Evolutionary conservation across 2,113 vertebrate species (phyloP), one percentile per base, ranked within the genome.

Genomic region (Geococcyx californianus): DNA sequence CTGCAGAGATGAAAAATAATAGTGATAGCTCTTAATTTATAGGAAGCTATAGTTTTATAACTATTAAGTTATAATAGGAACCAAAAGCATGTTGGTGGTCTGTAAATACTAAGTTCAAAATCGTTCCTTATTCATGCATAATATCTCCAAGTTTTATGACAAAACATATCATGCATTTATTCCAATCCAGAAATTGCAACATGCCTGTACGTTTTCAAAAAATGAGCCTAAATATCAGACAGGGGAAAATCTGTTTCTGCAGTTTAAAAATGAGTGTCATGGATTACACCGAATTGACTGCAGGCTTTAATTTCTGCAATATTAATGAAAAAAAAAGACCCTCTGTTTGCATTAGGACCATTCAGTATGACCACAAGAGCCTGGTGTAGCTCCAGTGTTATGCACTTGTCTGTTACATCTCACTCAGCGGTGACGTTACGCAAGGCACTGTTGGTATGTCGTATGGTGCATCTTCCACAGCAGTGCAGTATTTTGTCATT

Each of bases 1-100:
- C 55, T 58, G 40, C 16, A 51, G 69, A 67, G 83, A 73, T 83
- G 16, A 86, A 92, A 94, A 95, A 76, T 77, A 85, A n/a, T 59
- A 84, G 34, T 58, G 18, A 58, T 34, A 49, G 17, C 11, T 89
- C 66, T 90, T 81, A 33, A 63, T 87, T 91, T 84, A 36, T 80
- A 70, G 51, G 29, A 63, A 88, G 6, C n/a, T 47, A 8, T 47
- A 49, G 10, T 75, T 28, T 80, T 74, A 62, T 70, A 82, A 56
- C 45, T 3, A 26, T 44, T 26, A 75, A 84, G 13, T 11, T 84
- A 29, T 60, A 56, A 28, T 13, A 42, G 33, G 25, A 87, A 31
- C 0, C 5, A 87, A 47, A 69, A 83, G 19, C 26, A 23, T 52
- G 24, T 28, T 67, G 26, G 34, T 58, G 7, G 23, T 69, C 36